phyloP scores from a whole-genome alignment of 2,888 invertebrate genomes.

The Andricus curvator region DNA sequence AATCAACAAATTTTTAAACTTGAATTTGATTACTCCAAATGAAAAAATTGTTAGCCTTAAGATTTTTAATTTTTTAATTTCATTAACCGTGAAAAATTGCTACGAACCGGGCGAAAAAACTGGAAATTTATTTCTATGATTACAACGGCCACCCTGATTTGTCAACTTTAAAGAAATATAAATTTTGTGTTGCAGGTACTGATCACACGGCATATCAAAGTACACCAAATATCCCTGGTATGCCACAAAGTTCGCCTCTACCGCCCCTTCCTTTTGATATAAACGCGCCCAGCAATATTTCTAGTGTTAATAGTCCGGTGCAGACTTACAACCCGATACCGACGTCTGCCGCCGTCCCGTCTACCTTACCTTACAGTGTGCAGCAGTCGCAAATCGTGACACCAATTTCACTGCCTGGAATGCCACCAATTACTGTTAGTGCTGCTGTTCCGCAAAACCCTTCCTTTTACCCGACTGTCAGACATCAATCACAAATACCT shows the following conservation, averaged over 20 bases:
- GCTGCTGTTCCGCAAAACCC: constrained; percentile 83
- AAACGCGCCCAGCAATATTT: constrained; percentile 42
- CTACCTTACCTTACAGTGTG: constrained; percentile 70
- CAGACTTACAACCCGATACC: constrained; percentile 60
- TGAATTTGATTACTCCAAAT: too few species aligned
- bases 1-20: too few species aligned
- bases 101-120: too few species aligned
- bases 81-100: too few species aligned
- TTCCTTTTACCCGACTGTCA: constrained; percentile 66
- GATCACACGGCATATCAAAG: constrained; percentile 59
- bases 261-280: constrained; percentile 51
- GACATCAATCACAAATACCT: constrained; percentile 64
- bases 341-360: constrained; percentile 63
- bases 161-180: constrained; percentile 11
- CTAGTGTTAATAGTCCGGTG: constrained; percentile 48
- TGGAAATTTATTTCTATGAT: too few species aligned
- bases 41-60: too few species aligned
- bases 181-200: constrained; percentile 54
- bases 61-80: too few species aligned
- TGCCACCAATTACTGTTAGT: constrained; percentile 90
- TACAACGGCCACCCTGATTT: neutral
- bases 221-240: constrained; percentile 74
- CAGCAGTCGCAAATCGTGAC: constrained; percentile 78
- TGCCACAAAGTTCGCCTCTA: constrained; percentile 69
- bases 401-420: constrained; percentile 86